Conservation (phyloP, 2,797 vertebrate genomes). For the Synanceia verrucosa region DNA sequence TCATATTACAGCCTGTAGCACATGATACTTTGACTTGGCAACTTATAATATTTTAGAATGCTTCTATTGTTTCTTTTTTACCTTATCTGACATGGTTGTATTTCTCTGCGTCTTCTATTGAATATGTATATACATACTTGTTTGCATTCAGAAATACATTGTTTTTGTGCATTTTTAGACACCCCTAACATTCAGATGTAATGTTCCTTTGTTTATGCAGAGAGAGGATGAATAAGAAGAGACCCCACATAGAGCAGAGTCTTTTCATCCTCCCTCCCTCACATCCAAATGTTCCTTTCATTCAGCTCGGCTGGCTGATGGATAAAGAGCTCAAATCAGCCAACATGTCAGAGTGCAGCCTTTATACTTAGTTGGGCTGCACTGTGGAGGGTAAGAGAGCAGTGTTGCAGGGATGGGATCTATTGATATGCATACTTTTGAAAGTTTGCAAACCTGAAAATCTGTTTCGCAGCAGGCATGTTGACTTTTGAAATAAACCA, state of each 20-base stretch:
- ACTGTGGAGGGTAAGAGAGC: background rate
- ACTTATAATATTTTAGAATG: no score
- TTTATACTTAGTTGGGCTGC: background rate
- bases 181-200: background rate
- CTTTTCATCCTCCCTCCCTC: conserved; percentile 55
- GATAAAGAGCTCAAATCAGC: conserved; percentile 45
- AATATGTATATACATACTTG: background rate
- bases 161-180: background rate
- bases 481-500: background rate
- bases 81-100: no score
- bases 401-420: background rate
- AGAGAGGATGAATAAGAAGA: conserved; percentile 27
- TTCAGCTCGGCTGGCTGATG: conserved; percentile 44
- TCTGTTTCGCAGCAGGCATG: background rate
- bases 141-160: conserved; percentile 1
- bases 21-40: no score
- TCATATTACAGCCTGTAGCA: no score
- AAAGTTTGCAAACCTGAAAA: background rate
- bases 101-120: background rate
- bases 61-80: no score
- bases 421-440: background rate
- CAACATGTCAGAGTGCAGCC: conserved; percentile 16
- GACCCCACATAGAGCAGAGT: conserved; percentile 46
- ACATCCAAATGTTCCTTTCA: conserved; percentile 46
- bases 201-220: conserved; percentile 25